Evolutionary conservation across 1,140 invertebrate genomes (phyloP), one percentile per base, ranked within the genome.

Genomic region (Nilaparvata lugens): DNA sequence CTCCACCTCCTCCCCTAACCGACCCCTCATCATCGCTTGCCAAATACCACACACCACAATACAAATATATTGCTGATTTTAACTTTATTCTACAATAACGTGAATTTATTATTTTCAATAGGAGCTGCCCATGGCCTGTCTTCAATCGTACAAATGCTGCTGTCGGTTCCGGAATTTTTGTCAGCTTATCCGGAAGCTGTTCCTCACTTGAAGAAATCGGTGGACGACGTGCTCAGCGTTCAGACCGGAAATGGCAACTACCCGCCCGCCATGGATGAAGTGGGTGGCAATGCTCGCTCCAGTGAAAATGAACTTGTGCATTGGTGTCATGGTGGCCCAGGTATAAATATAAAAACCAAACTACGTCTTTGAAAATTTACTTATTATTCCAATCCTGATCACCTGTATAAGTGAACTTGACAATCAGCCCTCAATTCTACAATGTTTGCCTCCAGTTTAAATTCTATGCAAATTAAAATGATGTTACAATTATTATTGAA

Each of bases 321-420:
- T 69, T 93, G 90, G 90, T 94, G 91, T 74, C 90, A 93, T 73
- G 91, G 91, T 1, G 89, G 89, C 28, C 84, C 89, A 51, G 81
- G 80, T 81, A 69, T 56, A 42, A 16, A 31, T 9, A 35, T 28
- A 28, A 28, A 35, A 35, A 35, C 13, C 31, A 11, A 2, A 11
- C 28, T 28, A 28, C n/a, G n/a, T n/a, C n/a, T n/a, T n/a, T n/a
- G n/a, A n/a, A n/a, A n/a, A n/a, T n/a, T n/a, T n/a, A n/a, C n/a
- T n/a, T n/a, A n/a, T n/a, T n/a, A n/a, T n/a, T n/a, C n/a, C n/a
- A n/a, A n/a, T n/a, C n/a, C n/a, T n/a, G n/a, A n/a, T n/a, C n/a
- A n/a, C n/a, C n/a, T n/a, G n/a, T n/a, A n/a, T n/a, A n/a, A n/a
- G n/a, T n/a, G n/a, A n/a, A n/a, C n/a, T n/a, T n/a, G n/a, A n/a